Percentiles rank a stretch among this genome's conserved stretches.
Conservation (phyloP, 2,888 invertebrate genomes). For the Rugalucina vietnamica region DNA sequence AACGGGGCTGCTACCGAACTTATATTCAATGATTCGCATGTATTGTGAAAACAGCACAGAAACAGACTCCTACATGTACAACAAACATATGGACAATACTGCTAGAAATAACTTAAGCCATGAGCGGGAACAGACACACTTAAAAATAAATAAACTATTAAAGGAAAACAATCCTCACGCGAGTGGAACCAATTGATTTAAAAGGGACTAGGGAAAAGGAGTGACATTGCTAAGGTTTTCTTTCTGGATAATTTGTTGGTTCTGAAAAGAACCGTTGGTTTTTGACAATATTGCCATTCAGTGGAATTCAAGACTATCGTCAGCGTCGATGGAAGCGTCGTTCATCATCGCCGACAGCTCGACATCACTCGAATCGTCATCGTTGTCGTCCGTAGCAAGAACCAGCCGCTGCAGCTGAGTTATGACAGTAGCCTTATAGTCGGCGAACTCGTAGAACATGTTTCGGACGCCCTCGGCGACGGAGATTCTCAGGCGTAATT, state of each 20-base stretch:
- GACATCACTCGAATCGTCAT: not conserved
- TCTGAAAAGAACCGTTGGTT: not conserved
- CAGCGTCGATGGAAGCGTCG: not conserved
- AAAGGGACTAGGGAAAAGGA: too few species aligned
- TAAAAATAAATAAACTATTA: too few species aligned
- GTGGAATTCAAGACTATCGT: not conserved
- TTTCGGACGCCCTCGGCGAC: not conserved
- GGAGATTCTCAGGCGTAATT: not conserved
- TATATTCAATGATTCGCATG: too few species aligned
- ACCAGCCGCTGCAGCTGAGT: not conserved
- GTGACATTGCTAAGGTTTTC: too few species aligned
- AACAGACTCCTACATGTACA: too few species aligned
- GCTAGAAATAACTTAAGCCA: too few species aligned
- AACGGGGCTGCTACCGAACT: too few species aligned
- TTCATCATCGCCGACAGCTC: not conserved
- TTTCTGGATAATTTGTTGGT: not conserved
- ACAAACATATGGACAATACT: too few species aligned
- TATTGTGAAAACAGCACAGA: too few species aligned
- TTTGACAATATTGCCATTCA: not conserved
- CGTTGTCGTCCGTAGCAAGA: not conserved
- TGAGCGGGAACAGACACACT: too few species aligned
- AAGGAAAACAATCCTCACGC: too few species aligned
- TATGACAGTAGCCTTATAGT: not conserved
- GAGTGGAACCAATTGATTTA: too few species aligned
- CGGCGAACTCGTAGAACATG: constrained; percentile 9